phyloP scores from a whole-genome alignment of 2,797 vertebrate genomes.

The Anguilla megastoma region DNA sequence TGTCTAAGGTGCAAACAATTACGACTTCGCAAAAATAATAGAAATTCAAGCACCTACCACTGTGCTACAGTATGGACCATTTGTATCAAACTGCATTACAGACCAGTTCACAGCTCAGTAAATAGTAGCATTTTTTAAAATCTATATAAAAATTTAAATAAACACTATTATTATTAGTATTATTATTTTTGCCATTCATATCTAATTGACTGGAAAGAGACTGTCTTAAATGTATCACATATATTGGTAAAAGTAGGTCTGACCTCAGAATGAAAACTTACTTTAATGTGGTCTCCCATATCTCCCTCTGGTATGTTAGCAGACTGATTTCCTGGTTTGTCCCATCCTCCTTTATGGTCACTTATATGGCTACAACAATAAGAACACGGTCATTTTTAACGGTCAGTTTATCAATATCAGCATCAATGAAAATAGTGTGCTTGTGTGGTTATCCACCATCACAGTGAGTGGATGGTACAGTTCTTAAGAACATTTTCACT shows the following conservation, averaged over 20 bases:
- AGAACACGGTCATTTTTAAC: slow-evolving; percentile 36
- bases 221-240: not conserved
- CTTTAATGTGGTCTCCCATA: slow-evolving; percentile 83
- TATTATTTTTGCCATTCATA: not conserved
- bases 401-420: too few species aligned
- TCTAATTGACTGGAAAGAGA: not conserved
- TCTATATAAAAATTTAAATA: not conserved
- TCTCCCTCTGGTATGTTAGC: slow-evolving; percentile 73
- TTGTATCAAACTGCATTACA: not conserved
- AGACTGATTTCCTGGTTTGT: slow-evolving; percentile 77
- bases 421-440: not conserved
- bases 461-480: not conserved
- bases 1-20: not conserved
- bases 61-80: not conserved
- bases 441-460: not conserved
- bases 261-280: slow-evolving; percentile 54
- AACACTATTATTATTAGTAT: too few species aligned
- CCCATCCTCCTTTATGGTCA: slow-evolving; percentile 83
- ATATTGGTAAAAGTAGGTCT: not conserved
- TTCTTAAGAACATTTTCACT: slow-evolving; percentile 15
- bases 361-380: slow-evolving; percentile 76
- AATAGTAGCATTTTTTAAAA: not conserved
- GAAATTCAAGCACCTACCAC: not conserved
- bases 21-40: not conserved
- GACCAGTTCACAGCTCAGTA: not conserved